Evolutionary conservation across 35 echinoderm and acorn worm genomes (phyloP).

Genomic region (Lytechinus variegatus): DNA sequence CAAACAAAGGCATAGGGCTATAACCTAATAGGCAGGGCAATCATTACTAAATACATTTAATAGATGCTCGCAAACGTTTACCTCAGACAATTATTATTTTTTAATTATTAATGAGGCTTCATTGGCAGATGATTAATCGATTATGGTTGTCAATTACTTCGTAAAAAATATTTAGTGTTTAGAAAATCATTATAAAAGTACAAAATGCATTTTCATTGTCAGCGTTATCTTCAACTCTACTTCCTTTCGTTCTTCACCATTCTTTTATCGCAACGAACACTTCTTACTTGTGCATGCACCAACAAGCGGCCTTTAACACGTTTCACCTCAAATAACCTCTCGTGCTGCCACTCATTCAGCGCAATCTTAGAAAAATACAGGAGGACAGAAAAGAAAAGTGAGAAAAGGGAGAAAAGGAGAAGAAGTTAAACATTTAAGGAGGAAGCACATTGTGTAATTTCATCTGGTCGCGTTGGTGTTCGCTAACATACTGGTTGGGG

Average conservation of each 20-base stretch:
- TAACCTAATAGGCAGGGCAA: not conserved
- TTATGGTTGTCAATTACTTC: not conserved
- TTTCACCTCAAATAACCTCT: conserved; percentile 43
- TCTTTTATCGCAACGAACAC: not conserved
- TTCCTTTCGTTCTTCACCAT: too few relatives aligned
- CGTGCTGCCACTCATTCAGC: conserved; percentile 20
- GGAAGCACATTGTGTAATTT: conserved; percentile 31
- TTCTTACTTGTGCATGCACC: not conserved
- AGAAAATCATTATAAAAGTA: not conserved
- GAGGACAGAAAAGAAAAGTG: conserved; percentile 8
- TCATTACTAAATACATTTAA: not conserved
- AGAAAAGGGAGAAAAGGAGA: conserved; percentile 5
- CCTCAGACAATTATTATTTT: not conserved
- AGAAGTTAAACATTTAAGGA: conserved; percentile 34
- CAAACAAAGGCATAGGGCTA: not conserved
- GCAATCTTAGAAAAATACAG: not conserved
- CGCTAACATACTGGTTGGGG: not conserved
- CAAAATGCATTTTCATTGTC: not conserved
- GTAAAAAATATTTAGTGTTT: not conserved
- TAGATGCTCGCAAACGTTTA: not conserved
- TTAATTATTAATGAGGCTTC: too few relatives aligned
- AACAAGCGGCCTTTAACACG: not conserved
- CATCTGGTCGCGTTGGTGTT: conserved; percentile 9
- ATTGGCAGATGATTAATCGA: not conserved
- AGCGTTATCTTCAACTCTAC: not conserved